Evolutionary conservation across 2,888 invertebrate species (phyloP), one percentile per base, ranked within the genome.

Genomic region (Yponomeuta evonymella): DNA sequence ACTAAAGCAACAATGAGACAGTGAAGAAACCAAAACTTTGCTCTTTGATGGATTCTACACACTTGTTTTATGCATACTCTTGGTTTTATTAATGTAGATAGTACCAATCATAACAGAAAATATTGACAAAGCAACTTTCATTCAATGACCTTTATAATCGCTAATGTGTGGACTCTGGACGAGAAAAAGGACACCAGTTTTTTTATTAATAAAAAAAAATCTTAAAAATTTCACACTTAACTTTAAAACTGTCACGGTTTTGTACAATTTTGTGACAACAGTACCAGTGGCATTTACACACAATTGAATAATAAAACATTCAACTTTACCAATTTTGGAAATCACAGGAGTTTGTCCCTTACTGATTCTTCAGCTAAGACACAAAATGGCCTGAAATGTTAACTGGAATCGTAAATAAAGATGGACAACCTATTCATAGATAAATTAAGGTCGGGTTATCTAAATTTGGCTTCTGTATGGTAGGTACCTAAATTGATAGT

Each of bases 381-480:
- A 29, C 33, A 65, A 29, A 29, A 10, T 64, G 12, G 65, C 65
- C 29, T 65, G 63, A 8, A 58, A 58, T 58, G 51, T 15, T 15
- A 23, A 63, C 63, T 12, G 11, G 3, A 30, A 29, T 29, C 29
- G 11, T 65, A 65, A 65, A 65, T 65, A 29, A 64, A 64, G n/a
- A 64, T 64, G 30, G 64, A 64, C 64, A 65, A 29, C 65, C 33
- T 43, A 11, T 29, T 30, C 65, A 65, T 65, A 65, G 29, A 65
- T 65, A 65, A 65, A 65, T 65, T 30, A 33, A 65, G 65, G 65
- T 65, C 65, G 33, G 65, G 65, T 65, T 65, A 65, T 65, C 65
- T 33, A 65, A 65, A 65, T 65, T 65, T 65, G 29, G 65, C 65
- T 65, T 23, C 64, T 12, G 64, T 64, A n/a, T 29, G 64, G 23